Evolutionary conservation across 1,140 invertebrate species (phyloP).

Genomic region (Schlechtendalia chinensis): DNA sequence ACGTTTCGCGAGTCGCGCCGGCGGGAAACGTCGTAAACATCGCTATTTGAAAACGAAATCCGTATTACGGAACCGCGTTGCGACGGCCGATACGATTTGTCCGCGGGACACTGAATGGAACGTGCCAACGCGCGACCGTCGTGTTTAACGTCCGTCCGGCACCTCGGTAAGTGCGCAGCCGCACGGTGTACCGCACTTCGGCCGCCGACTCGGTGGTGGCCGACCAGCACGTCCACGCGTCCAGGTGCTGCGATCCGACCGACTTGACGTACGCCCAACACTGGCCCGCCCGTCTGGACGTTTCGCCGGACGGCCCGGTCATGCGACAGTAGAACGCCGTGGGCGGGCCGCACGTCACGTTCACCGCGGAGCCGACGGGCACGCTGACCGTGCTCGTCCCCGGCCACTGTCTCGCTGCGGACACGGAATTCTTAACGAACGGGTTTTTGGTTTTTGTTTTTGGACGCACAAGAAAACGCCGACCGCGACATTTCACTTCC

Average conservation of each 20-base stretch:
- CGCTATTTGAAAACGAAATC: no score
- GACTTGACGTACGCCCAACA: slow-evolving; percentile 19
- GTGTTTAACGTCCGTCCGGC: no score
- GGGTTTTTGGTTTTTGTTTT: no score
- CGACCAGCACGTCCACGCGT: slow-evolving; percentile 39
- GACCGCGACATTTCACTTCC: no score
- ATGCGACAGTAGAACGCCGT: slow-evolving; percentile 27
- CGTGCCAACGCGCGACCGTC: no score
- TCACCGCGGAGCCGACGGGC: slow-evolving; percentile 4
- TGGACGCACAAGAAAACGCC: no score
- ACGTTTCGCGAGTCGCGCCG: no score
- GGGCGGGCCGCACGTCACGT: slow-evolving; percentile 33
- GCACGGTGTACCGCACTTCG: slow-evolving; percentile 24
- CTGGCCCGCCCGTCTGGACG: background rate
- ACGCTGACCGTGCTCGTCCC: background rate
- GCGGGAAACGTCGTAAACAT: no score
- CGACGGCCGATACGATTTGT: no score
- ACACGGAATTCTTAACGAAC: background rate
- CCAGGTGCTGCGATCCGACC: slow-evolving; percentile 26
- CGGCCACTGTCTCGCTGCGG: slow-evolving; percentile 21
- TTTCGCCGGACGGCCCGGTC: slow-evolving; percentile 14
- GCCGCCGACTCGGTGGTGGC: slow-evolving; percentile 30
- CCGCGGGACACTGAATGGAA: no score
- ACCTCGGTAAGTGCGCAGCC: slow-evolving; percentile 28
- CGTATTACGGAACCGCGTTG: no score